Evolutionary conservation across 2,888 invertebrate species (phyloP), one percentile per base, ranked within the genome.

Genomic region (Andrena camellia): DNA sequence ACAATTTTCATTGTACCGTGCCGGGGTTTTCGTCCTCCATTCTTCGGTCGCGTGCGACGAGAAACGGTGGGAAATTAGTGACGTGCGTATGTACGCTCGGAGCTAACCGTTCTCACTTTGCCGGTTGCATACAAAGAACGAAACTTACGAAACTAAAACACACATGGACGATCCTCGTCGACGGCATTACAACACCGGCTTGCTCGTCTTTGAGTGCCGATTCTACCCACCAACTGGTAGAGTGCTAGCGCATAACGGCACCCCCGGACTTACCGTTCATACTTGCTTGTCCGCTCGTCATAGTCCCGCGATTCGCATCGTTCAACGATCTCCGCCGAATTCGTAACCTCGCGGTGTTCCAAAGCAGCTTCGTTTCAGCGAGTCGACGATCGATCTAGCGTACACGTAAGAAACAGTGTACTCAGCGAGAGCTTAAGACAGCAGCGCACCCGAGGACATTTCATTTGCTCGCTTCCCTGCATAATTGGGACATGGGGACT

Each of bases 161-260:
- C 54, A 23, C n/a, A 20, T 0, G 20, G 10, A 20, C 23, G 57
- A 10, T 13, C 26, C 57, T 26, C 10, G 4, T 57, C 10, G 23
- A 4, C 0, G 42, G 42, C 26, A 20, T 50, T 71, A 2, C 31
- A 62, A 31, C 63, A 54, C 29, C 29, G 57, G 10, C 42, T 73
- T 6, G 13, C 35, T 67, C 52, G 20, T 52, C 59, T 59, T 68
- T 60, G 54, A 77, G 54, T 67, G 48, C 54, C 54, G n/a, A 63
- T 29, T 62, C 76, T 57, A 59, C 67, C 52, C 71, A 33, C 52
- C 78, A 72, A 78, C 81, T 81, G 81, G 70, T 69, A 52, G 73
- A 33, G 68, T 20, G 81, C 74, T 69, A 52, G 76, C 54, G 68
- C 31, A 68, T 84, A 84, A 84, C 84, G 84, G 84, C n/a, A 13